Percentiles rank a stretch among this genome's conserved stretches.
These are phyloP conservation scores for Athripsodes cinereus DNA, from an alignment of 2,888 invertebrate species.

Conservation along the genomic window DNA sequence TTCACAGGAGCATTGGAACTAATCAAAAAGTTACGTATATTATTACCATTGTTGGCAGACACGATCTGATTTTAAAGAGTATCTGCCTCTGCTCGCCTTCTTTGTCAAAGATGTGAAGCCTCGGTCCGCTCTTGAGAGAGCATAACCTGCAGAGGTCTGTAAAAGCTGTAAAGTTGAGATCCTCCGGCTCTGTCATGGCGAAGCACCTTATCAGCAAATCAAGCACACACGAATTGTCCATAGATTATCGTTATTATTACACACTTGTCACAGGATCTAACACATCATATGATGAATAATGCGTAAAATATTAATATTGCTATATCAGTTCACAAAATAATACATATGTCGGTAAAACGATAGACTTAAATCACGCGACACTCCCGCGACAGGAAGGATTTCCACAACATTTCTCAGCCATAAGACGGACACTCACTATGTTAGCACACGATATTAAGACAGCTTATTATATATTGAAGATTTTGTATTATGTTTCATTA, in stretches of 20 bases:
- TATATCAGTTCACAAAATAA: no score
- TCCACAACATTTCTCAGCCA: background rate
- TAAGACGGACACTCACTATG: background rate
- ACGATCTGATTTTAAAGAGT: slow-evolving; percentile 62
- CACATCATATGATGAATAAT: background rate
- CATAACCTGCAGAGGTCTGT: slow-evolving; percentile 66
- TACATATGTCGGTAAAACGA: background rate
- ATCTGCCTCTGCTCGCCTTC: slow-evolving; percentile 66
- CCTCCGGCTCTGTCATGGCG: slow-evolving; percentile 60
- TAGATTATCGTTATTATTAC: slow-evolving; percentile 34
- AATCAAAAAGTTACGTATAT: no score
- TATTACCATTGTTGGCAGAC: slow-evolving; percentile 62
- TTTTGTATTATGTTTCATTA: no score
- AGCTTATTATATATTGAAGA: no score
- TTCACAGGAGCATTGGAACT: no score
- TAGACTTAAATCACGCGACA: slow-evolving; percentile 33
- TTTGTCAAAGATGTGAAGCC: slow-evolving; percentile 65
- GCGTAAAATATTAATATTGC: no score
- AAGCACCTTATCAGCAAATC: slow-evolving; percentile 55
- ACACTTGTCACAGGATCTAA: background rate
- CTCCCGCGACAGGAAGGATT: slow-evolving; percentile 28
- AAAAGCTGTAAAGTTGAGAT: slow-evolving; percentile 62
- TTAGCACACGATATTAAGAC: no score
- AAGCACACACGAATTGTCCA: slow-evolving; percentile 55
- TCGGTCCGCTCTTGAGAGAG: slow-evolving; percentile 61